Evolutionary conservation across 2,113 vertebrate genomes (phyloP).

Genomic region (Rhadina sibilatrix): DNA sequence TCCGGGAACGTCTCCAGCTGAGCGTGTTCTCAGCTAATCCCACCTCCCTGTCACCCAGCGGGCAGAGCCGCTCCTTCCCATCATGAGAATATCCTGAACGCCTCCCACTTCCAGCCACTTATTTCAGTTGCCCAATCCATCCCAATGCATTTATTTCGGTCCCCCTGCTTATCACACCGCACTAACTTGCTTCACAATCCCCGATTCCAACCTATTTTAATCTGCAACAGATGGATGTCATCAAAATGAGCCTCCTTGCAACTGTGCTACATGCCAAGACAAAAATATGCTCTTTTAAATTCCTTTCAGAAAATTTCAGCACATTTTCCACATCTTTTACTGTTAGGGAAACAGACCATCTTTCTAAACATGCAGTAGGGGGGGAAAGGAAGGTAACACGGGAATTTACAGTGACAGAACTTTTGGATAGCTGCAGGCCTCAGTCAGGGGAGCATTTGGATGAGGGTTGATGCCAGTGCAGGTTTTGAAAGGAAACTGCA

Average conservation of each 20-base stretch:
- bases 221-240: slow-evolving; percentile 48
- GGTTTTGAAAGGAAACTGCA: not conserved
- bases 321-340: not conserved
- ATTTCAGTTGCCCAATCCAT: not conserved
- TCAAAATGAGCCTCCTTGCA: slow-evolving; percentile 16
- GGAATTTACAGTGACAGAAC: not conserved
- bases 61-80: not conserved
- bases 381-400: not conserved
- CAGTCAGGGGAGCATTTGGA: not conserved
- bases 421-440: not conserved
- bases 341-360: slow-evolving; percentile 2
- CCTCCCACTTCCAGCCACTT: not conserved
- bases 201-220: slow-evolving; percentile 1
- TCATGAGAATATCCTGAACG: not conserved
- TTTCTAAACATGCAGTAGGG: not conserved
- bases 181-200: not conserved
- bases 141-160: not conserved
- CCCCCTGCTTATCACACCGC: not conserved
- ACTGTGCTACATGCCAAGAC: not conserved
- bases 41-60: not conserved
- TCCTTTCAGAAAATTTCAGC: slow-evolving; percentile 29
- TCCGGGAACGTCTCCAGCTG: not conserved
- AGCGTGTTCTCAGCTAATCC: not conserved
- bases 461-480: not conserved
- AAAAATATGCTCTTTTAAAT: slow-evolving; percentile 52